Percentiles rank a stretch among this genome's conserved stretches.
Conservation (phyloP, 1,140 invertebrate species). For the Heterodera schachtii region DNA sequence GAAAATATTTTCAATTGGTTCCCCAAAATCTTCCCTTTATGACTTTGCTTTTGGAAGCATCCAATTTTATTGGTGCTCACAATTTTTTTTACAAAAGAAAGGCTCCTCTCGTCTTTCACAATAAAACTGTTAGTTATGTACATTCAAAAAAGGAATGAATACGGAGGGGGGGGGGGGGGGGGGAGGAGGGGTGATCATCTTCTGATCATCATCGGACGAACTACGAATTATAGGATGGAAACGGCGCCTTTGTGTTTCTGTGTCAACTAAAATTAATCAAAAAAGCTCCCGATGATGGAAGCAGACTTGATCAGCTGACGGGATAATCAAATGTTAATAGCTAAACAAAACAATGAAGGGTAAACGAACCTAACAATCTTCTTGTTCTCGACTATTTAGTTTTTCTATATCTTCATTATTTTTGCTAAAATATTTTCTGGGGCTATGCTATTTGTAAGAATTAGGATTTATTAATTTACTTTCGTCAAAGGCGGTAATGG, state of each 20-base stretch:
- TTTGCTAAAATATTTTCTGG: too few species aligned
- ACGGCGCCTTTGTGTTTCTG: background rate
- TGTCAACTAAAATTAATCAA: conserved; percentile 10
- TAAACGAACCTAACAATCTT: too few species aligned
- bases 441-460: too few species aligned
- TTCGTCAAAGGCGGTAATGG: too few species aligned
- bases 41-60: background rate
- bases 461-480: too few species aligned
- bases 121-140: background rate
- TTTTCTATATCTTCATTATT: too few species aligned
- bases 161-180: too few species aligned
- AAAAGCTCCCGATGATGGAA: background rate
- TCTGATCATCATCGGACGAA: background rate
- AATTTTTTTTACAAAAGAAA: background rate
- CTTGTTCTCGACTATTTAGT: too few species aligned
- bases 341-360: too few species aligned
- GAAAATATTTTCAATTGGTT: too few species aligned
- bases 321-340: too few species aligned
- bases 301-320: background rate
- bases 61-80: background rate
- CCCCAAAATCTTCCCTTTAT: background rate
- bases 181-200: background rate
- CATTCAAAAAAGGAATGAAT: background rate
- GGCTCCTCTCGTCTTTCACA: background rate
- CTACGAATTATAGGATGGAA: conserved; percentile 1